These are phyloP conservation scores for Beris chalybata DNA, from an alignment of 2,888 invertebrate genomes.

Conservation along the genomic window DNA sequence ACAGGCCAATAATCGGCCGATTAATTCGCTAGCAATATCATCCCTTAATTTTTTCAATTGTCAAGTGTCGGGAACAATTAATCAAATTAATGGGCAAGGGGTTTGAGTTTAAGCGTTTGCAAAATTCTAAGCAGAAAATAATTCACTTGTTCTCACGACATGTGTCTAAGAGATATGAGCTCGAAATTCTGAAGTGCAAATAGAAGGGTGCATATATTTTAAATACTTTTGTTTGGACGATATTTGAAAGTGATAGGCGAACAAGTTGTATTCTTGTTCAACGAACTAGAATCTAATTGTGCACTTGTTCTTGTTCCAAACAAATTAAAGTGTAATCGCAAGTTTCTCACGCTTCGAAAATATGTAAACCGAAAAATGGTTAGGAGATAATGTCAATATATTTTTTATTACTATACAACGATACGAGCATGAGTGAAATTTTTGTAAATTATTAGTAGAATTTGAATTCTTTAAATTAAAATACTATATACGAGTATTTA, in stretches of 20 bases:
- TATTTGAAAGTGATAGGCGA: not conserved
- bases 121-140: constrained; percentile 26
- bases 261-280: not conserved
- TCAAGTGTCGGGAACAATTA: constrained; percentile 36
- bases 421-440: too few relatives aligned
- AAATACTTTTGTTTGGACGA: not conserved
- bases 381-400: not conserved
- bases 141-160: constrained; percentile 37
- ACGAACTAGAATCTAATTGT: not conserved
- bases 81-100: constrained; percentile 37
- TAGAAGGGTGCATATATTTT: constrained; percentile 26
- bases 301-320: constrained; percentile 26
- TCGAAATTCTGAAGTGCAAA: constrained; percentile 7
- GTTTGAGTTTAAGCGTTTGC: constrained; percentile 18
- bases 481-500: too few relatives aligned
- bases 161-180: constrained; percentile 35
- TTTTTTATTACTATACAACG: too few relatives aligned
- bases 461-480: too few relatives aligned
- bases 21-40: constrained; percentile 34
- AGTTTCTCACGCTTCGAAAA: constrained; percentile 12
- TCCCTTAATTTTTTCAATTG: constrained; percentile 36
- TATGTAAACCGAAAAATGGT: not conserved
- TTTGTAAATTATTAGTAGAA: too few relatives aligned
- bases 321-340: constrained; percentile 5
- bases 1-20: constrained; percentile 30